Evolutionary conservation across 1,140 invertebrate species (phyloP), one percentile per base, ranked within the genome.

Genomic region (Drosophila athabasca): DNA sequence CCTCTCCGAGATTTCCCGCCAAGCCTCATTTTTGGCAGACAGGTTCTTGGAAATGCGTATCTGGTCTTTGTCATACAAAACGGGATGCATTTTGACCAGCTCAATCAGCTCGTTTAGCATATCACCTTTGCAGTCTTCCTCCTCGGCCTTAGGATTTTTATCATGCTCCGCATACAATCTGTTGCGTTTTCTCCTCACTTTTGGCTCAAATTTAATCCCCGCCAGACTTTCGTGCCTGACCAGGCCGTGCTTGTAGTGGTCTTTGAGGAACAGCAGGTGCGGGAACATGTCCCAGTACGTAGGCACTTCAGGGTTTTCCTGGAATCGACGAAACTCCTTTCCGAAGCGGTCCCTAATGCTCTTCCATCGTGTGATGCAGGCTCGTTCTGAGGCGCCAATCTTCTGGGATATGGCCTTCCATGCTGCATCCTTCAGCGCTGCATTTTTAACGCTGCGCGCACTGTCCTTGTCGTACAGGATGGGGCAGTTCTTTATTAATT

Each of bases 201-300:
- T 62, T 0, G 84, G 82, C 26, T 76, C 74, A 43, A 90, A 87
- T 35, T 76, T 89, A 51, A 91, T 79, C 0, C 68, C 59, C 8
- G 84, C 83, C 15, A 88, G 57, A 24, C 64, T 76, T 15, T 88
- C 79, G 29, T 88, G 64, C 41, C 64, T 76, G 0, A 61, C 76
- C 31, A 69, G 53, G 3, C 89, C 90, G 0, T 90, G 85, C 24
- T 91, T 91, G 46, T 90, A 90, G 62, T 91, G 89, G 60, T 91
- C 75, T 31, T 85, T 90, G 0, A 91, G 67, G 15, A 91, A 91
- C 3, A 90, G 55, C 52, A 91, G 55, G 1, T 79, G 76, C 6
- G 78, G 85, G 45, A 91, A 91, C 65, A 91, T 88, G 19, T 90
- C 90, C 90, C 90, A 91, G 45, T 80, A 83, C 3, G 82, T 90